Evolutionary conservation across 2,797 vertebrate species (phyloP).

Genomic region (Malacoraja senta): DNA sequence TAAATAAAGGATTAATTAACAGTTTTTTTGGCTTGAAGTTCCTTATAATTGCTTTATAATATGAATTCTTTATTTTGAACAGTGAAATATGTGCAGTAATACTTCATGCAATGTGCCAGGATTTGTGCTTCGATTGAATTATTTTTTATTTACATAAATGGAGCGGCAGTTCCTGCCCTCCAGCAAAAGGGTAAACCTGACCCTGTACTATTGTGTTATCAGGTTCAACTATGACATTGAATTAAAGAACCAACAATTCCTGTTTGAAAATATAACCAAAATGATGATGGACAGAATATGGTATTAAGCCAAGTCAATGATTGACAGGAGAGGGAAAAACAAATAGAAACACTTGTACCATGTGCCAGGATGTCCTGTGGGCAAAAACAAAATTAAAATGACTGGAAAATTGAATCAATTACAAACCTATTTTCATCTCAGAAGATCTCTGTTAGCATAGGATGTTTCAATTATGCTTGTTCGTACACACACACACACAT

Average conservation of each 20-base stretch:
- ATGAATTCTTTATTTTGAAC: background rate
- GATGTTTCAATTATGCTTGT: background rate
- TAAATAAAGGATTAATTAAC: background rate
- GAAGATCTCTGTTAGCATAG: background rate
- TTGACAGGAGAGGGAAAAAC: background rate
- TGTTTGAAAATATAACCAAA: constrained; percentile 2
- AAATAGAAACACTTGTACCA: background rate
- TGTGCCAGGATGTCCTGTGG: background rate
- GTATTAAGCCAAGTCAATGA: background rate
- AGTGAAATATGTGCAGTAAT: background rate
- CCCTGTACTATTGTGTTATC: background rate
- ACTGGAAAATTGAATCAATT: constrained; percentile 14
- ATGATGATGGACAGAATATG: background rate
- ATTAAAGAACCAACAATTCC: background rate
- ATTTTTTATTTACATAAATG: background rate
- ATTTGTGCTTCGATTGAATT: background rate
- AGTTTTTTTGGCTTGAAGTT: background rate
- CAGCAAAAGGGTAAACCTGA: background rate
- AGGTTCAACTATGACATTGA: background rate
- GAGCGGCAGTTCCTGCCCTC: background rate
- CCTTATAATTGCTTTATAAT: background rate
- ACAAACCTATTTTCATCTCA: background rate
- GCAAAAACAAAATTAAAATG: constrained; percentile 5
- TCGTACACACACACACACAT: background rate
- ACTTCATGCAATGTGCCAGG: background rate